phyloP scores from a whole-genome alignment of 1,140 invertebrate genomes.

The Drosophila lacertosa region DNA sequence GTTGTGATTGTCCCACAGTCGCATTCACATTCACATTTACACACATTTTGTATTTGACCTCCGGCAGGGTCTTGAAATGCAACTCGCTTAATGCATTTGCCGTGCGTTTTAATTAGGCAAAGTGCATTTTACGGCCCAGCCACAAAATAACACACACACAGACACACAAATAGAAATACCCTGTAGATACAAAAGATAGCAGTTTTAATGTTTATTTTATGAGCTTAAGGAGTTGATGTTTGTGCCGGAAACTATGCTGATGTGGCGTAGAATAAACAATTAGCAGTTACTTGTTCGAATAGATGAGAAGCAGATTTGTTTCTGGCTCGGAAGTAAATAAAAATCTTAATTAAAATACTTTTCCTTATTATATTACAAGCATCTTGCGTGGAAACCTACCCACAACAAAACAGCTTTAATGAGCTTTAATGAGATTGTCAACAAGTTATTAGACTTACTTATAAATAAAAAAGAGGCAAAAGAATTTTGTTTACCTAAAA shows the following conservation, averaged over 20 bases:
- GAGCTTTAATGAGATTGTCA: too few relatives aligned
- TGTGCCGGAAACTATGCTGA: conserved; percentile 5
- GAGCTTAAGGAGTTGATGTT: conserved; percentile 1
- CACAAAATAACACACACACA: neutral
- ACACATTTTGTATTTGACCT: conserved; percentile 2
- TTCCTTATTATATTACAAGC: too few relatives aligned
- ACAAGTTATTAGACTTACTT: neutral
- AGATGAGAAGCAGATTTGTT: neutral
- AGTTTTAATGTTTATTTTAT: conserved; percentile 17
- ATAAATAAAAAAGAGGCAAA: neutral
- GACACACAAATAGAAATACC: neutral
- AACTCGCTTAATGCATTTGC: conserved; percentile 38
- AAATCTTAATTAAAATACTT: too few relatives aligned
- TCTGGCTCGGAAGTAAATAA: too few relatives aligned
- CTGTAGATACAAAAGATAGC: neutral
- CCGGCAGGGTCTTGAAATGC: conserved; percentile 5
- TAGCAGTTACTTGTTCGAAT: neutral
- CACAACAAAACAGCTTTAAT: too few relatives aligned
- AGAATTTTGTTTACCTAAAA: too few relatives aligned
- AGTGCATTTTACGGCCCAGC: conserved; percentile 25
- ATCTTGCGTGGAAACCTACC: too few relatives aligned
- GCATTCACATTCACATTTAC: conserved; percentile 20
- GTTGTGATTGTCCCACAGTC: conserved; percentile 46
- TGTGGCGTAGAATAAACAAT: conserved; percentile 7
- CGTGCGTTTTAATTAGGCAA: conserved; percentile 41